Percentiles rank a stretch among this genome's conserved stretches.
phyloP scores from a whole-genome alignment of 2,888 invertebrate species.

The Drosophila longiperda region DNA sequence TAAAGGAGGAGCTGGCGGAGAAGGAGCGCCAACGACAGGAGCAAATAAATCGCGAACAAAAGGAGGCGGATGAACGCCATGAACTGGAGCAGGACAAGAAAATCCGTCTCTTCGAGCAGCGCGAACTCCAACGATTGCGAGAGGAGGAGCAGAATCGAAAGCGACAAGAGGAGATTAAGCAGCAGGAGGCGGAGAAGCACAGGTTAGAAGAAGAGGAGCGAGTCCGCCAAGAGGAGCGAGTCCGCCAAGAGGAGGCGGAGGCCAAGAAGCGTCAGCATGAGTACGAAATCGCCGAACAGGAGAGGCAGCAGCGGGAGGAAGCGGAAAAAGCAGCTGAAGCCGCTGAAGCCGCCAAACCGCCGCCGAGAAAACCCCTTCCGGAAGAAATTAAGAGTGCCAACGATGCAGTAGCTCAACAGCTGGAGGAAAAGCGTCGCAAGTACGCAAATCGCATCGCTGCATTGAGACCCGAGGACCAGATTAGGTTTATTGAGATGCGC shows the following conservation, averaged over 20 bases:
- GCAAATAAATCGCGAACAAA: conserved; percentile 72
- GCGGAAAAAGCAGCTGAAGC: conserved; percentile 63
- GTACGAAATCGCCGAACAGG: conserved; percentile 69
- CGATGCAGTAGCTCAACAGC: conserved; percentile 50
- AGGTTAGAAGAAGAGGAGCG: conserved; percentile 79
- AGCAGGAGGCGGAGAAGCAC: conserved; percentile 70
- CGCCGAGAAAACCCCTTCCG: conserved; percentile 29
- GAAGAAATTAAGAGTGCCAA: conserved; percentile 51
- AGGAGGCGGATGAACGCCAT: conserved; percentile 81
- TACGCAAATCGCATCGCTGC: conserved; percentile 77
- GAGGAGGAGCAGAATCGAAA: conserved; percentile 78
- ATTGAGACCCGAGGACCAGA: conserved; percentile 81
- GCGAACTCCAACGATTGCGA: conserved; percentile 76
- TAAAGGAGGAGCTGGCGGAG: conserved; percentile 68
- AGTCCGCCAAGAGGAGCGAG: conserved; percentile 56
- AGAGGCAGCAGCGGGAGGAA: conserved; percentile 69
- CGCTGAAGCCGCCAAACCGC: conserved; percentile 57
- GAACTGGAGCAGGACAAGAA: conserved; percentile 73
- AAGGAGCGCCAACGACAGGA: conserved; percentile 76
- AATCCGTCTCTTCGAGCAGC: conserved; percentile 71
- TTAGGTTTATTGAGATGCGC: conserved; percentile 79
- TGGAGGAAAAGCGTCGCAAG: conserved; percentile 68
- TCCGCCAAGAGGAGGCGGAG: conserved; percentile 11
- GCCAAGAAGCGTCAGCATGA: conserved; percentile 71
- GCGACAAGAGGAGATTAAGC: conserved; percentile 80